These are phyloP conservation scores for Heliothis subflexa DNA, from an alignment of 1,140 invertebrate genomes.

Conservation along the genomic window DNA sequence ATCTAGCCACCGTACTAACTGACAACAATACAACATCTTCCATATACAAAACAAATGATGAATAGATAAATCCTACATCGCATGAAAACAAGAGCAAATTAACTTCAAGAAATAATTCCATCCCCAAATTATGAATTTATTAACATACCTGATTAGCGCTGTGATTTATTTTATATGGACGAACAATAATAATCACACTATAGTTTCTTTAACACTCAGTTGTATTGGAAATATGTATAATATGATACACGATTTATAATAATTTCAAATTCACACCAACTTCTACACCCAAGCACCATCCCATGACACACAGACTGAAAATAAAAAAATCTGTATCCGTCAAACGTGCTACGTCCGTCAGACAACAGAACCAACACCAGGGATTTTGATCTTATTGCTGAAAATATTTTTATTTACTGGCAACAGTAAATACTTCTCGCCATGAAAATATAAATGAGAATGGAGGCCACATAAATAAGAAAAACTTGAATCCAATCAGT, in stretches of 20 bases:
- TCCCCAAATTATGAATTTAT: constrained; percentile 21
- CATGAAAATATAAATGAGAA: too few species aligned
- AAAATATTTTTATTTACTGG: too few species aligned
- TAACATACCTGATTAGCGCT: constrained; percentile 35
- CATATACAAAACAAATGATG: constrained; percentile 1
- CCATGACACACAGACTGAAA: constrained; percentile 42
- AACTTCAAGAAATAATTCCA: constrained; percentile 34
- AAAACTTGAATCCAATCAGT: too few species aligned
- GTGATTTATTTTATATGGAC: not conserved
- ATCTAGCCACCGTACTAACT: constrained; percentile 44
- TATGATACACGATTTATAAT: constrained; percentile 9
- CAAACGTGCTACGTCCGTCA: constrained; percentile 38
- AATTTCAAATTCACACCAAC: constrained; percentile 31
- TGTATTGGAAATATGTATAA: constrained; percentile 1
- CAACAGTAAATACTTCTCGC: too few species aligned
- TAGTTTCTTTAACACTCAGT: not conserved
- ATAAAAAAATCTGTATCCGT: constrained; percentile 31
- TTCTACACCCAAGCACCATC: constrained; percentile 34
- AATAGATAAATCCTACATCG: not conserved
- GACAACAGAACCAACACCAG: not conserved
- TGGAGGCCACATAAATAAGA: too few species aligned
- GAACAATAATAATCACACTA: constrained; percentile 10
- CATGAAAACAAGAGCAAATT: constrained; percentile 28
- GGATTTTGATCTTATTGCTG: too few species aligned
- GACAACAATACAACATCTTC: constrained; percentile 19